Percentiles rank a stretch among this genome's conserved stretches.
Evolutionary conservation across 2,113 vertebrate species (phyloP).

Genomic region (Megaleporinus macrocephalus): DNA sequence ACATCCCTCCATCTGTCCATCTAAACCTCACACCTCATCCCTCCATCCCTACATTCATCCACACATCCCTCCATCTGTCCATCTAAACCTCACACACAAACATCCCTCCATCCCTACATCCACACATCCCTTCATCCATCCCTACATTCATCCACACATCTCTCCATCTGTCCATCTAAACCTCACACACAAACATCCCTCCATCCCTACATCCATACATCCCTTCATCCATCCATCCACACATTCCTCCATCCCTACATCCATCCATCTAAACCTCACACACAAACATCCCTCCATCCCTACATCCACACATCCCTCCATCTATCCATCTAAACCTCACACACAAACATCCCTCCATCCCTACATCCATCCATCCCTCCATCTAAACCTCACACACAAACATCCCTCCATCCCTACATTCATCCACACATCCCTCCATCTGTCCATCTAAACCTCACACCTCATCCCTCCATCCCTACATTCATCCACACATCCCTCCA

Average conservation of each 20-base stretch:
- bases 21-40: neutral
- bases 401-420: neutral
- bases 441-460: conserved; percentile 2
- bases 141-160: neutral
- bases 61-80: neutral
- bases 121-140: neutral
- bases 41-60: neutral
- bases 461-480: no score
- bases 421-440: conserved; percentile 22
- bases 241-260: no score
- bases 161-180: neutral
- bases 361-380: neutral
- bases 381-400: no score
- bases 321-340: neutral
- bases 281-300: neutral
- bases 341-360: no score
- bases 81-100: no score
- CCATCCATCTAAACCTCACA: no score
- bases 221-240: no score
- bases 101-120: neutral
- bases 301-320: neutral
- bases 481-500: no score
- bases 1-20: neutral
- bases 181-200: no score
- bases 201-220: no score